Evolutionary conservation across 2,797 vertebrate species (phyloP).

Genomic region (Megaceryle alcyon): DNA sequence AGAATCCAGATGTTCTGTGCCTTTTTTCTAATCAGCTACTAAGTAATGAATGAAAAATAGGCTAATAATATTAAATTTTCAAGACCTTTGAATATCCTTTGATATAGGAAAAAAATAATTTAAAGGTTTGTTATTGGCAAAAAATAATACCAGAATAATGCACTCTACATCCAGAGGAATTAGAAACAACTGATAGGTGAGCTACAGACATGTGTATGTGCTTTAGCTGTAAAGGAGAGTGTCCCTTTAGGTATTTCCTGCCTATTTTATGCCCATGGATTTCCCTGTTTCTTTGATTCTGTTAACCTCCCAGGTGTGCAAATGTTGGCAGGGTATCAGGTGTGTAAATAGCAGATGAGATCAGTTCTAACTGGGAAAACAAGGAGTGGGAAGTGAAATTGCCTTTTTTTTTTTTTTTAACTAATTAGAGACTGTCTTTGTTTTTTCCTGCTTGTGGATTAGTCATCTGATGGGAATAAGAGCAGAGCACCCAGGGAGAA

Average conservation of each 20-base stretch:
- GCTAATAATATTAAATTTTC: neutral
- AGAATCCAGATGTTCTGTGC: neutral
- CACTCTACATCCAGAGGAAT: neutral
- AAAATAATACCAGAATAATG: neutral
- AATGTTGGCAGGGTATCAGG: neutral
- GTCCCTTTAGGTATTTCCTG: neutral
- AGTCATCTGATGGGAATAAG: neutral
- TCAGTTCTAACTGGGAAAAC: neutral
- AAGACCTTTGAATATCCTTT: neutral
- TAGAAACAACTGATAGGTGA: neutral
- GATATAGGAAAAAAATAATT: neutral
- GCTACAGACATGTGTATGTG: fast-evolving
- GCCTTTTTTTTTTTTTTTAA: neutral
- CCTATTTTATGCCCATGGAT: neutral
- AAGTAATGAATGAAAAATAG: neutral
- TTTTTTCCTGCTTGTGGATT: neutral
- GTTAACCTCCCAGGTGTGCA: neutral
- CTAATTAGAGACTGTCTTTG: conserved; percentile 9
- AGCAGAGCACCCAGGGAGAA: neutral
- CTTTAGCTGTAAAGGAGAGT: neutral
- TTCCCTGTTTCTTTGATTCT: neutral
- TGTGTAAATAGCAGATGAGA: neutral
- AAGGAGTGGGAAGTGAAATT: neutral
- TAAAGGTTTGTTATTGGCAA: neutral
- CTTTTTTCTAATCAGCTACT: neutral